phyloP scores from a whole-genome alignment of 2,888 invertebrate species.

The Eristalis tenax region DNA sequence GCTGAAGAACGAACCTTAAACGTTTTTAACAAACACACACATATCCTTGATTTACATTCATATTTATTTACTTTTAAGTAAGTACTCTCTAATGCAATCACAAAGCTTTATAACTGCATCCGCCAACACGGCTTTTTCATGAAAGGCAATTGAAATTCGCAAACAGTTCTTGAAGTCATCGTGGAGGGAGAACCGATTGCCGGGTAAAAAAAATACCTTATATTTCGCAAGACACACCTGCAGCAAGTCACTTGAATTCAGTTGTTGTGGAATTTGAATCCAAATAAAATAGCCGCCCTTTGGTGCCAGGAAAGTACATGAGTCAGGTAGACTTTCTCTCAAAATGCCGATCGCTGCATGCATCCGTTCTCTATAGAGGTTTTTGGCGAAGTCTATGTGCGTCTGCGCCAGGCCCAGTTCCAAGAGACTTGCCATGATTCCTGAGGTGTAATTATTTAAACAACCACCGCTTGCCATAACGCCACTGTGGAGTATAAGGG shows the following conservation, averaged over 20 bases:
- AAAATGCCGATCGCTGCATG: conserved; percentile 80
- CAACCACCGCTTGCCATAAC: conserved; percentile 84
- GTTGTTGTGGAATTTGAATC: conserved; percentile 82
- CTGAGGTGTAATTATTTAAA: conserved; percentile 84
- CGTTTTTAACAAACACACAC: not conserved
- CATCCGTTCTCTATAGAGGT: conserved; percentile 82
- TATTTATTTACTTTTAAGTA: conserved; percentile 33
- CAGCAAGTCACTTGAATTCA: conserved; percentile 80
- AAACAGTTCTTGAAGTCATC: conserved; percentile 80
- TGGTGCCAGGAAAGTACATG: conserved; percentile 81
- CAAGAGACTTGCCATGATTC: conserved; percentile 83
- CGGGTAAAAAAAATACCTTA: conserved; percentile 82
- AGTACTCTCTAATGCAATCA: conserved; percentile 77
- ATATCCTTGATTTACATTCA: no score
- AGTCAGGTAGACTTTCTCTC: conserved; percentile 79
- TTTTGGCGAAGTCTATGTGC: conserved; percentile 80
- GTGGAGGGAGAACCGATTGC: conserved; percentile 80
- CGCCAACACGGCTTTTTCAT: conserved; percentile 78
- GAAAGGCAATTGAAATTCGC: conserved; percentile 83
- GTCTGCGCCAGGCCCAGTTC: conserved; percentile 82
- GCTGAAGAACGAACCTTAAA: no score
- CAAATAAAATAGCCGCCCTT: conserved; percentile 85
- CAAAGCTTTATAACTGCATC: conserved; percentile 80
- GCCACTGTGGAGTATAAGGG: conserved; percentile 78
- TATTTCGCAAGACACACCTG: conserved; percentile 80